These are phyloP conservation scores for Lagopus muta DNA, from an alignment of 2,113 vertebrate species.

Conservation along the genomic window DNA sequence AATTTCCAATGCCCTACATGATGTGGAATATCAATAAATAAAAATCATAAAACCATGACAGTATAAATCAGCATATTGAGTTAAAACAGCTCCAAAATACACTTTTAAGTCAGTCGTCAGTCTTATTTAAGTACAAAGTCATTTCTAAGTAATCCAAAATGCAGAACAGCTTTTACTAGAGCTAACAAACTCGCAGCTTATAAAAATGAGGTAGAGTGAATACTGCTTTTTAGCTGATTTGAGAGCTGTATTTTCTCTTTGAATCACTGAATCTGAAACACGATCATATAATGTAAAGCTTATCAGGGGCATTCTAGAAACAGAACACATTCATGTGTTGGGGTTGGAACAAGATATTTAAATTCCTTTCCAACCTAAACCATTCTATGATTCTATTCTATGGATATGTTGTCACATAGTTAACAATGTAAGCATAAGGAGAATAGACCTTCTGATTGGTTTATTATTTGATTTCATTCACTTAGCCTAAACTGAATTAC, in stretches of 20 bases:
- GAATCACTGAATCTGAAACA: neutral
- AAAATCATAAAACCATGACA: neutral
- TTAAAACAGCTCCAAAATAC: neutral
- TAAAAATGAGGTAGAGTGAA: neutral
- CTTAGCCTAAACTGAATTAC: neutral
- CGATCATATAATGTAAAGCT: neutral
- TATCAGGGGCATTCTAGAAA: neutral
- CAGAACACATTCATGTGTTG: neutral
- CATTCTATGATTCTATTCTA: no score
- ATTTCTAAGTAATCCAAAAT: neutral
- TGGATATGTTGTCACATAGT: neutral
- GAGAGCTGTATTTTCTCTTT: neutral
- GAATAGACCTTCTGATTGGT: neutral
- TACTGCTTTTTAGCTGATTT: neutral
- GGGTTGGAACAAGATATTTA: no score
- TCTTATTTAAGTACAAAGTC: neutral
- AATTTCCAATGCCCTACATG: no score
- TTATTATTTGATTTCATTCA: slow-evolving; percentile 8
- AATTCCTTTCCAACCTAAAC: no score
- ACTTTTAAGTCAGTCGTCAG: neutral
- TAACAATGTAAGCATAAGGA: neutral
- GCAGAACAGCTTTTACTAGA: neutral
- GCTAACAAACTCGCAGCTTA: neutral
- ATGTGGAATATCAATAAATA: no score
- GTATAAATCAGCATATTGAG: neutral